These are phyloP conservation scores for Pipistrellus nathusii DNA, from an alignment of 2,797 vertebrate genomes.

Conservation along the genomic window DNA sequence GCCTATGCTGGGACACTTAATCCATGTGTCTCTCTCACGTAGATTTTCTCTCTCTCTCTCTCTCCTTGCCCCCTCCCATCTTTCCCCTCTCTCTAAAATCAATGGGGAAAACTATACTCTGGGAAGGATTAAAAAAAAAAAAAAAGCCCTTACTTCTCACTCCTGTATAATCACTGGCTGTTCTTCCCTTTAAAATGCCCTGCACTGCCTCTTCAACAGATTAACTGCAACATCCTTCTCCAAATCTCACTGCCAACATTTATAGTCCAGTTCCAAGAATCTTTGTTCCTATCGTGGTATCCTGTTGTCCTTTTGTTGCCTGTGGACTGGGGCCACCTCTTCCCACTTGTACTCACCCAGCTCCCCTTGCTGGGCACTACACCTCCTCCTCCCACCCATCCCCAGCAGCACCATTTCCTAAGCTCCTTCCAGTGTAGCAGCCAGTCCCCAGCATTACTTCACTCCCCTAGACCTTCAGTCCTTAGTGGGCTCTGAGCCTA, in stretches of 20 bases:
- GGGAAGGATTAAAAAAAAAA: no score
- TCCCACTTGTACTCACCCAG: no score
- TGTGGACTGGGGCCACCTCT: not conserved
- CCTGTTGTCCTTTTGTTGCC: not conserved
- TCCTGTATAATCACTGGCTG: not conserved
- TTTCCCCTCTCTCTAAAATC: no score
- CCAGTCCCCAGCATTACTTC: not conserved
- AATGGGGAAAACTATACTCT: no score
- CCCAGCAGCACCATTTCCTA: not conserved
- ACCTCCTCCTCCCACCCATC: not conserved
- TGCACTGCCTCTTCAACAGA: not conserved
- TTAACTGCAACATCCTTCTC: not conserved
- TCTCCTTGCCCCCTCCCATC: no score
- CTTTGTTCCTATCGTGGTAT: not conserved
- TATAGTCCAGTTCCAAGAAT: not conserved
- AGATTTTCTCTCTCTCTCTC: no score
- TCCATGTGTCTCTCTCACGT: no score
- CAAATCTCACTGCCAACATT: not conserved
- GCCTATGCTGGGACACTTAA: no score
- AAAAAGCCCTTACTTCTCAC: not conserved
- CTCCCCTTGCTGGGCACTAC: not conserved
- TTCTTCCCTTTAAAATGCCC: not conserved
- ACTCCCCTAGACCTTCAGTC: no score
- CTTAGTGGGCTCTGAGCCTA: not conserved
- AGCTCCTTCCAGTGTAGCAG: not conserved